Evolutionary conservation across 2,797 vertebrate species (phyloP).

Genomic region (Pseudochirops cupreus): DNA sequence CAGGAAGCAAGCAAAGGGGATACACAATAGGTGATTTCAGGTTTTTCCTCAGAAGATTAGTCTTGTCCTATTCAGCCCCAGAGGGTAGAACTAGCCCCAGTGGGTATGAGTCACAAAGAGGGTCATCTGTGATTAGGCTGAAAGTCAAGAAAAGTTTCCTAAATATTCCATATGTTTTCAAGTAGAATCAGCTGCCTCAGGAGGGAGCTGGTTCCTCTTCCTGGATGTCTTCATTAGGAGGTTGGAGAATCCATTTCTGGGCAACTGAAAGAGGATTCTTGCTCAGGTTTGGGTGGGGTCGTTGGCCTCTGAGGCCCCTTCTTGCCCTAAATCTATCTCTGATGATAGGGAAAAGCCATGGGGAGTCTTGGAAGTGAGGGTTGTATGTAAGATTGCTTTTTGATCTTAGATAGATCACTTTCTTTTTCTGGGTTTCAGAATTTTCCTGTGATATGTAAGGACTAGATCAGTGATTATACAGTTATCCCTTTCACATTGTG

Average conservation of each 20-base stretch:
- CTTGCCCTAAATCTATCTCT: not conserved
- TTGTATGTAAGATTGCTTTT: not conserved
- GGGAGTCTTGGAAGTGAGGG: not conserved
- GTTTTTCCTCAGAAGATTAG: not conserved
- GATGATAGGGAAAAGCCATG: not conserved
- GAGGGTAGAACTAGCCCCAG: not conserved
- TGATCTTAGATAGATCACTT: not conserved
- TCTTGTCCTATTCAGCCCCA: not conserved
- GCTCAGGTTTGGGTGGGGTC: not conserved
- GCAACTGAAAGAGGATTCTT: not conserved
- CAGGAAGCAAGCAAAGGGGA: not conserved
- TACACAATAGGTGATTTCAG: not conserved
- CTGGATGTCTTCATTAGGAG: not conserved
- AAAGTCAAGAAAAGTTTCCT: not conserved
- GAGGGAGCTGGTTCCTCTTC: not conserved
- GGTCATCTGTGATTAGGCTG: not conserved
- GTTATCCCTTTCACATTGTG: no score
- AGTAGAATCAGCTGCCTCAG: not conserved
- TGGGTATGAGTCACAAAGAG: not conserved
- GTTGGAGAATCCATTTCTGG: accelerated
- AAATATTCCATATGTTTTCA: not conserved
- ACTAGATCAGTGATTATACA: no score
- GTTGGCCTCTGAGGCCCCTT: not conserved
- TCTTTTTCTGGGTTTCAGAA: not conserved
- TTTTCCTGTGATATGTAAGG: no score